Conservation (phyloP, 1,140 invertebrate genomes). For the Lordiphosa mommai region DNA sequence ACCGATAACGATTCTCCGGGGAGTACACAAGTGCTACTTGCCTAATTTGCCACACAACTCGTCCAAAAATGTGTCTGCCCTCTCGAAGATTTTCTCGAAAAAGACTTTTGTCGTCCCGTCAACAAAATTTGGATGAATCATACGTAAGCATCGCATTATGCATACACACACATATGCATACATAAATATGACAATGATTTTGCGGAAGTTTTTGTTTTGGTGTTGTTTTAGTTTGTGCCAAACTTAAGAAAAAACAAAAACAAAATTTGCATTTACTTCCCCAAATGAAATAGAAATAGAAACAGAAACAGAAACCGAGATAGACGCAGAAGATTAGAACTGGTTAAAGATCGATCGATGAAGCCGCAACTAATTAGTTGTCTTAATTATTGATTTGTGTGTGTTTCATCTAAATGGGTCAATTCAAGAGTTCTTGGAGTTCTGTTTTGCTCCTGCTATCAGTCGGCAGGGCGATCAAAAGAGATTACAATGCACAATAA, state of each 20-base stretch:
- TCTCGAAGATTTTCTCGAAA: no score
- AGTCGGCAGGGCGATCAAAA: not conserved
- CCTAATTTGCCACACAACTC: no score
- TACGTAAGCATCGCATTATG: no score
- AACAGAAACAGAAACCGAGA: conserved; percentile 3
- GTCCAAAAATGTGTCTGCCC: no score
- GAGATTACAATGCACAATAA: conserved; percentile 26
- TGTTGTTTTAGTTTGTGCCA: not conserved
- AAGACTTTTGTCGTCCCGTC: no score
- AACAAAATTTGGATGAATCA: no score
- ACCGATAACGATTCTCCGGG: no score
- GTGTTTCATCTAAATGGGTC: conserved; percentile 21
- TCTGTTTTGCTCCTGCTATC: not conserved
- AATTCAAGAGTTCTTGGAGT: not conserved
- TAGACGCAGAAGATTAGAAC: conserved; percentile 18
- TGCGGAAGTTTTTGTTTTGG: conserved; percentile 52
- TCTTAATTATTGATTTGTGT: conserved; percentile 2
- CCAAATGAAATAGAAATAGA: conserved; percentile 20
- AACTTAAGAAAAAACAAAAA: conserved; percentile 44
- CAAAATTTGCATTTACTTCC: conserved; percentile 71
- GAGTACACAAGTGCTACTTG: no score
- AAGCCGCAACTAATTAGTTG: conserved; percentile 1
- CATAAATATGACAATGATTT: conserved; percentile 24
- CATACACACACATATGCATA: conserved; percentile 2
- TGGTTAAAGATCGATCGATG: not conserved